Conservation (phyloP, 1,140 invertebrate species). For the Homalodisca vitripennis region DNA sequence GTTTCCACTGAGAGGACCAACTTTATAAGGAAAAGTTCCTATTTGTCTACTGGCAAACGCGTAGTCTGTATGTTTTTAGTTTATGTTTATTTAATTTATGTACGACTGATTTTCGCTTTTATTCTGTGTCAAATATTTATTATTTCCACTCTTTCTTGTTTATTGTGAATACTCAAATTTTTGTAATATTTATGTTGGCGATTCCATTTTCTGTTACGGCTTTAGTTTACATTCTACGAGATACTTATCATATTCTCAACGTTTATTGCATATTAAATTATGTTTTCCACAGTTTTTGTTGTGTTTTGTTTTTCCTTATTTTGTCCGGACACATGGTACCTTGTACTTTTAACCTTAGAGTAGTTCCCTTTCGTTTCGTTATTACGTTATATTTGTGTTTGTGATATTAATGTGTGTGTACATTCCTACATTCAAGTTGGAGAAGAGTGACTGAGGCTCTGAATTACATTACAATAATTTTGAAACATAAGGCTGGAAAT, state of each 20-base stretch:
- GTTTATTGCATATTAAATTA: slow-evolving; percentile 31
- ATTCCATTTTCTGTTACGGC: neutral
- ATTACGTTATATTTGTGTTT: no score
- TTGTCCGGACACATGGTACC: slow-evolving; percentile 19
- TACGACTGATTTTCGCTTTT: slow-evolving; percentile 25
- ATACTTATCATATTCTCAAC: slow-evolving; percentile 14
- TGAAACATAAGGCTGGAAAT: no score
- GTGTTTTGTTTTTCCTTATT: slow-evolving; percentile 1
- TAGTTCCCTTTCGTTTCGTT: no score
- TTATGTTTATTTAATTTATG: slow-evolving; percentile 20
- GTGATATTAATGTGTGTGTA: no score
- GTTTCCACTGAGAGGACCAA: slow-evolving; percentile 23
- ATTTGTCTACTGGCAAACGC: slow-evolving; percentile 28
- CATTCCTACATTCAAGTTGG: no score
- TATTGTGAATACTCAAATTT: slow-evolving; percentile 17
- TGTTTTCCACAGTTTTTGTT: slow-evolving; percentile 28
- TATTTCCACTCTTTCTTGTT: slow-evolving; percentile 18
- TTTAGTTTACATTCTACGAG: slow-evolving; percentile 12
- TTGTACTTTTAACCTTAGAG: slow-evolving; percentile 15
- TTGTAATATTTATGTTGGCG: slow-evolving; percentile 6
- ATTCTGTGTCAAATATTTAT: slow-evolving; percentile 8
- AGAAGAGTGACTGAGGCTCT: no score
- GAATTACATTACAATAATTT: no score
- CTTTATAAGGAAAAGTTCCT: slow-evolving; percentile 30
- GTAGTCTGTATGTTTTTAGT: slow-evolving; percentile 26